These are phyloP conservation scores for Strigamia crassipes DNA, from an alignment of 2,888 invertebrate genomes.

Conservation along the genomic window DNA sequence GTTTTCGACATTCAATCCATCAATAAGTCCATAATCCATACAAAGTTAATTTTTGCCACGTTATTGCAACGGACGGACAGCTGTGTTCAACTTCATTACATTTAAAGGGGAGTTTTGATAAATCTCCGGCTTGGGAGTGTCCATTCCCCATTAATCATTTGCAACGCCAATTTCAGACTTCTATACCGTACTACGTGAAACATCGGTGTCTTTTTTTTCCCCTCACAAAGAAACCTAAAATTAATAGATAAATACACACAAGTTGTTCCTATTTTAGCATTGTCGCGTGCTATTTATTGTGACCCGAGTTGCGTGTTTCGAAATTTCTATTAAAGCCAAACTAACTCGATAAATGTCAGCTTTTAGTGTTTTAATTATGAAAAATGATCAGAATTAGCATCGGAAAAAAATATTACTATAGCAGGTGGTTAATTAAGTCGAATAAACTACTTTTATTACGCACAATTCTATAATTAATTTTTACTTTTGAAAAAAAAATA, in stretches of 20 bases:
- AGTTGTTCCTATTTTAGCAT: not conserved
- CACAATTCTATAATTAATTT: no score
- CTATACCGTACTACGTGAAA: not conserved
- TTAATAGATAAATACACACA: no score
- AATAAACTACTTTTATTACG: no score
- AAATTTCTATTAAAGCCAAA: constrained; percentile 8
- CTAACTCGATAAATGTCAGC: not conserved
- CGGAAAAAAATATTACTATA: not conserved
- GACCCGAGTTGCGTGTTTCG: not conserved
- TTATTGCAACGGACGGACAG: not conserved
- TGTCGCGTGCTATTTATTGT: not conserved
- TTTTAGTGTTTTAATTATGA: not conserved
- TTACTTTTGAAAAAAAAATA: no score
- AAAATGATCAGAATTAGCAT: not conserved
- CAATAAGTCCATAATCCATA: not conserved
- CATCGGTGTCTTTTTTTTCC: no score
- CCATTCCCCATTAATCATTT: not conserved
- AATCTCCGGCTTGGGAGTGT: not conserved
- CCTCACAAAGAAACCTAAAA: no score
- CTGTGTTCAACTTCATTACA: not conserved
- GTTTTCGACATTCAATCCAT: no score
- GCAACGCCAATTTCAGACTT: not conserved
- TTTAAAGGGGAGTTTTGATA: not conserved
- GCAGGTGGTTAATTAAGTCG: not conserved
- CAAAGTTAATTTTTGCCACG: not conserved